Percentiles rank a stretch among this genome's conserved stretches.
phyloP scores from a whole-genome alignment of 35 echinoderm and acorn worm species.

The Apostichopus californicus region DNA sequence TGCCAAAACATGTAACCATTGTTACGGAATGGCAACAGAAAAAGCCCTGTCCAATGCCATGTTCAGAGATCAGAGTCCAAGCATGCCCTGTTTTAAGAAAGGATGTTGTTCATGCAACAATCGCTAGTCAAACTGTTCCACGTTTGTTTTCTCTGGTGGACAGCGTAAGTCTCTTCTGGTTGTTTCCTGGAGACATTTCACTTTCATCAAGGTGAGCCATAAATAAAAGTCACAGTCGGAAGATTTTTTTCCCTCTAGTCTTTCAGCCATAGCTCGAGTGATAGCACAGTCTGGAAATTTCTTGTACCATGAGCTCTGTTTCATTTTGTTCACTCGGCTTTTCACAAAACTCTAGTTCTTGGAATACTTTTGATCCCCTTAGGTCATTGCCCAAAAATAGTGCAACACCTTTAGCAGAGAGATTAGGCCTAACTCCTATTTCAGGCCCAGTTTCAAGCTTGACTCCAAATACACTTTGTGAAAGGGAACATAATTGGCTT shows the following conservation, averaged over 20 bases:
- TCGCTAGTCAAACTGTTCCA: not conserved
- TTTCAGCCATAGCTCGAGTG: conserved; percentile 37
- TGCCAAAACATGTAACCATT: too few relatives aligned
- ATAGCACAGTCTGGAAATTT: conserved; percentile 43
- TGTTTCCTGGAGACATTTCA: not conserved
- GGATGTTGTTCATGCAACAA: not conserved
- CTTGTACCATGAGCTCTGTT: not conserved
- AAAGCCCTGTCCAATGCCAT: too few relatives aligned
- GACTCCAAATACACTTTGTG: conserved; percentile 19
- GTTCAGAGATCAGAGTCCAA: too few relatives aligned
- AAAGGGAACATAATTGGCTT: not conserved
- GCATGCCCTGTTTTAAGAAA: not conserved
- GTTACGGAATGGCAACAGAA: too few relatives aligned
- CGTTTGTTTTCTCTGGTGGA: not conserved
- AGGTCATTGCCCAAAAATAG: conserved; percentile 43
- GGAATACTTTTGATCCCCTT: conserved; percentile 10
- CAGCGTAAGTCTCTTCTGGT: not conserved
- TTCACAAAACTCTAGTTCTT: not conserved
- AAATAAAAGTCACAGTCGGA: not conserved
- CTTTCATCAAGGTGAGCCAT: conserved; percentile 3
- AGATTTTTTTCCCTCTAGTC: not conserved
- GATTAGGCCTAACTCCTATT: not conserved
- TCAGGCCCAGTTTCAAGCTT: not conserved
- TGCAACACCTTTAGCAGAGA: not conserved
- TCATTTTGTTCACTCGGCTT: not conserved